Evolutionary conservation across 2,797 vertebrate species (phyloP).

Genomic region (Coregonus sp.): DNA sequence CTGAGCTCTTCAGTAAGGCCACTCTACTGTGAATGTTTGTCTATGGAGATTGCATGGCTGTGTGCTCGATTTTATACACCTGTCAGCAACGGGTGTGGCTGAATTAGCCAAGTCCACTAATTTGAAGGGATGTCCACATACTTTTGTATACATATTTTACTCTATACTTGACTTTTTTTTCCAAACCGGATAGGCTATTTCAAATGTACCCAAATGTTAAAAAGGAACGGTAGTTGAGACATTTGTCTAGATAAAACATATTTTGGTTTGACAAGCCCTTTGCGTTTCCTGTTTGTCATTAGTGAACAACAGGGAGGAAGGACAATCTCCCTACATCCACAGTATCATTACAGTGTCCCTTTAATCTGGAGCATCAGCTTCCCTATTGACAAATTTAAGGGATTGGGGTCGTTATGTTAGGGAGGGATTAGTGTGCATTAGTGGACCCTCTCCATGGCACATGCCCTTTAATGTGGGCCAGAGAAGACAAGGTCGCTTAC

Average conservation of each 20-base stretch:
- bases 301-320: constrained; percentile 41
- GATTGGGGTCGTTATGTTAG: constrained; percentile 81
- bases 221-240: background rate
- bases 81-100: too few relatives aligned
- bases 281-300: constrained; percentile 24
- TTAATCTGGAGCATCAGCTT: constrained; percentile 74
- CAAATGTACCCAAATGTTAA: background rate
- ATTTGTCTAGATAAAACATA: background rate
- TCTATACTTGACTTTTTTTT: too few relatives aligned
- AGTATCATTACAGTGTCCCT: constrained; percentile 67
- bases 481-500: constrained; percentile 24
- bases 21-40: too few relatives aligned
- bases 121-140: too few relatives aligned
- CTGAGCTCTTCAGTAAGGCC: too few relatives aligned
- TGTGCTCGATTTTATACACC: too few relatives aligned
- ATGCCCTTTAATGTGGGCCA: constrained; percentile 62
- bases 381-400: constrained; percentile 77
- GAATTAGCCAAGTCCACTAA: too few relatives aligned
- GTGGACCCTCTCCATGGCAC: constrained; percentile 61
- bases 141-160: too few relatives aligned
- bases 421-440: constrained; percentile 77
- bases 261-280: constrained; percentile 1
- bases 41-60: too few relatives aligned
- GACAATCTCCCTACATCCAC: constrained; percentile 19
- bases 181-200: too few relatives aligned